Conservation (phyloP, 2,797 vertebrate species). For the Ataeniobius toweri region DNA sequence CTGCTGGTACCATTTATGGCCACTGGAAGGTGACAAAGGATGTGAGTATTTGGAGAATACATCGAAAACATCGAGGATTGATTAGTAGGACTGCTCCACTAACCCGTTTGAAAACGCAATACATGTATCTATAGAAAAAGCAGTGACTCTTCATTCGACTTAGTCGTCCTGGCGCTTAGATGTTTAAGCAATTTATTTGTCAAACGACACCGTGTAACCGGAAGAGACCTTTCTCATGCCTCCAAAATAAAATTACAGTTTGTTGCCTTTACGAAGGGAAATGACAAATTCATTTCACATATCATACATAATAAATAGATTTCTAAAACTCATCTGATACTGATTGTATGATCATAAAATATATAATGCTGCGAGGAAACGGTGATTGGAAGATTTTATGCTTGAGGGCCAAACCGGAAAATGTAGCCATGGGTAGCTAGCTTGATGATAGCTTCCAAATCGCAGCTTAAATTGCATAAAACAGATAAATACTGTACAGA, state of each 20-base stretch:
- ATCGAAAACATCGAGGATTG: not conserved
- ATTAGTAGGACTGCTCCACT: slow-evolving; percentile 13
- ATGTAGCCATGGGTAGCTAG: fast-evolving
- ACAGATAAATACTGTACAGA: not conserved
- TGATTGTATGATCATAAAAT: not conserved
- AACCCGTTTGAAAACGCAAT: slow-evolving; percentile 44
- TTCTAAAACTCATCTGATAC: not conserved
- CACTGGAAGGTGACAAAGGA: no score
- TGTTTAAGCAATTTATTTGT: not conserved
- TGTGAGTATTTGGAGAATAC: no score
- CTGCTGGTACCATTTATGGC: no score
- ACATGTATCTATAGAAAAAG: not conserved
- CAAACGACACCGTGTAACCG: not conserved
- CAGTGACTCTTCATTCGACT: slow-evolving; percentile 34
- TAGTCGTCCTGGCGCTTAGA: slow-evolving; percentile 21
- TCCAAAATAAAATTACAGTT: slow-evolving; percentile 29
- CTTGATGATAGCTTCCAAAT: not conserved
- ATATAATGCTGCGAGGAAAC: fast-evolving
- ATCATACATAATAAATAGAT: not conserved
- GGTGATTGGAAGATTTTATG: not conserved
- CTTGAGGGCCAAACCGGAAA: slow-evolving; percentile 18
- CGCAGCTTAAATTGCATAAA: slow-evolving; percentile 8
- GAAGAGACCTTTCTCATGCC: fast-evolving
- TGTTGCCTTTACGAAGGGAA: fast-evolving
- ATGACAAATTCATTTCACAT: not conserved